Base-by-base conservation (phyloP, 1,140 invertebrate species). In the Ladona fulva region DNA sequence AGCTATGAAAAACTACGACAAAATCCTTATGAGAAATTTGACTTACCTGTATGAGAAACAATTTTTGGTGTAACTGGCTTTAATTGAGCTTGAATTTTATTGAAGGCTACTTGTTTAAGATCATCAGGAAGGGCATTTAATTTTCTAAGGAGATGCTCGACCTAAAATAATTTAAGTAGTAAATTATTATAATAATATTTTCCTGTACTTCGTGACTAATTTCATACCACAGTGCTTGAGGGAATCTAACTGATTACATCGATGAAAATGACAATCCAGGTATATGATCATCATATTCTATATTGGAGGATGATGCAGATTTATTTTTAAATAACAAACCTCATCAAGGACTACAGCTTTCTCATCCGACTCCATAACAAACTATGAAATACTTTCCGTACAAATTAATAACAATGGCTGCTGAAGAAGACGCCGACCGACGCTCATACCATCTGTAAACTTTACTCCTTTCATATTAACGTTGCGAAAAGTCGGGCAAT, bases 311-410 rank as follows among this genome's bases (percentile, higher is more conserved):
- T 5, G 29, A 1, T 37, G 29, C 12, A 12, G 14, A 6, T 66
- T 66, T 66, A 16, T 16, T 66, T 66, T 66, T 8, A 37, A 6
- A 66, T 6, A 12, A 22, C 52, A 66, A 66, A 66, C 52, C 52
- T 66, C 52, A 66, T 66, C 52, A 66, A 66, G 52, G n/a, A 66
- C 16, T 19, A 66, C 52, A 66, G 52, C 52, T 66, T 66, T 66
- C n/a, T 66, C 52, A 66, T 66, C 52, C 14, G 52, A 66, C n/a
- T 66, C 52, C 52, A 66, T 66, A 16, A 6, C n/a, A 16, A 22
- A 22, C 52, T 66, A 66, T 66, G 52, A 66, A 66, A 66, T 22
- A 19, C 52, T 66, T 66, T 19, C 5, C 52, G 52, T 66, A 22
- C 52, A 66, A 66, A 66, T 22, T 19, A 66, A 66, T 66, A 22